Base-by-base conservation (phyloP, 2,113 vertebrate genomes). In the Bos javanicus region DNA sequence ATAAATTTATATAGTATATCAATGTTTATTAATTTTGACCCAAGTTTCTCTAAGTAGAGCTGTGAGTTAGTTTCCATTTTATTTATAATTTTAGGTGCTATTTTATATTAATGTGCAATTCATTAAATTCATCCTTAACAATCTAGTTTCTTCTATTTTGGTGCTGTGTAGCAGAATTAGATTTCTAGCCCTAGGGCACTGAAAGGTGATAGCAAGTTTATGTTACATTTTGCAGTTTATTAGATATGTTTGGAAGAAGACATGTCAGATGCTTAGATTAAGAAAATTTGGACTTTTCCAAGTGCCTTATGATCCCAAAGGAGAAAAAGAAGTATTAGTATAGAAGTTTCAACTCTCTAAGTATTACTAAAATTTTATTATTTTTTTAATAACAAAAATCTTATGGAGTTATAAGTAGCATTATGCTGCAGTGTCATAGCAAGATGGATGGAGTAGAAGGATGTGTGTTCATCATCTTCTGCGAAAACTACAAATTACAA, bases 11-110 rank as follows among this genome's bases (percentile, higher is more conserved):
- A 96, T 36, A 54, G 25, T 84, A 28, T 94, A 94, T 97, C 96
- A 87, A 88, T 98, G 80, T 97, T 99, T 98, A 98, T 98, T 98
- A 98, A 98, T 97, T 98, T 98, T 96, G 96, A 97, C 96, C 59
- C 33, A 96, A 57, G 91, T 97, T 98, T 87, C n/a, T 97, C 39
- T 96, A 87, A 98, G 67, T 59, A 98, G 86, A 91, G 87, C 89
- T 96, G 95, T 98, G 97, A 97, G 62, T 97, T 2, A 97, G 97
- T 99, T 98, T 98, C 97, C 90, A 97, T 97, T 98, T 98, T 85
- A 97, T 96, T 98, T 97, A 21, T 95, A 94, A 98, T 98, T 98
- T 98, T 98, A 96, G 83, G 36, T 98, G 71, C 82, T 85, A 97
- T 86, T 97, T 23, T 95, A 80, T 97, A 71, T 96, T 94, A 93